These are phyloP conservation scores for Porites evermanni DNA, from an alignment of 92 coral and sea anemone species.

Conservation along the genomic window DNA sequence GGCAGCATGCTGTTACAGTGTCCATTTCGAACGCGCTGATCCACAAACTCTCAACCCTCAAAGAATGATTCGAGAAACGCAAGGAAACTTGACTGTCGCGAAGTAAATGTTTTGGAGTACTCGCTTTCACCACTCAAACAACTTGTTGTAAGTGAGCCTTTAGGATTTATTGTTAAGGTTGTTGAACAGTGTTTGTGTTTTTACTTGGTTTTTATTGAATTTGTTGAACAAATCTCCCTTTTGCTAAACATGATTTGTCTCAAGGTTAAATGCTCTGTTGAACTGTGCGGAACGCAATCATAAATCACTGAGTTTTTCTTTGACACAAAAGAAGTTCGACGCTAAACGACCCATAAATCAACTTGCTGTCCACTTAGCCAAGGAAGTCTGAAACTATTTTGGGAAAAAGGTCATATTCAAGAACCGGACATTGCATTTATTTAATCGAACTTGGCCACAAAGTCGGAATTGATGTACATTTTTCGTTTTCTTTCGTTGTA, in stretches of 20 bases:
- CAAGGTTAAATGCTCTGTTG: slow-evolving; percentile 42
- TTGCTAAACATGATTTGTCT: slow-evolving; percentile 42
- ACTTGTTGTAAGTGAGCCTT: neutral
- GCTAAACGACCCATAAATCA: slow-evolving; percentile 53
- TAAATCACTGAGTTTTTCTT: slow-evolving; percentile 39
- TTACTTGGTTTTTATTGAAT: slow-evolving; percentile 7
- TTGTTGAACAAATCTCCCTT: slow-evolving; percentile 31
- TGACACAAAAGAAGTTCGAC: slow-evolving; percentile 23
- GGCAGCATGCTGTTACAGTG: neutral
- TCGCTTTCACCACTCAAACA: neutral
- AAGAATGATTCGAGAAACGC: neutral
- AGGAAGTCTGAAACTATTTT: slow-evolving; percentile 8
- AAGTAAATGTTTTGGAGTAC: neutral
- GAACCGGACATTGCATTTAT: slow-evolving; percentile 27
- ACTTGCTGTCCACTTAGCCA: slow-evolving; percentile 39
- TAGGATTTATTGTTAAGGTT: neutral
- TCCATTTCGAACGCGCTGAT: neutral
- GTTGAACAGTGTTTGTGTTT: neutral
- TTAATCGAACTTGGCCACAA: neutral
- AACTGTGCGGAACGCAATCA: slow-evolving; percentile 25
- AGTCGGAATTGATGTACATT: neutral
- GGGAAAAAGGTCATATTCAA: slow-evolving; percentile 10
- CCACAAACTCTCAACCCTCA: neutral
- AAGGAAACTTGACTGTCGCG: neutral
- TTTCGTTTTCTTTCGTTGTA: neutral